Percentiles rank a stretch among this genome's conserved stretches.
Evolutionary conservation across 2,113 vertebrate species (phyloP).

Genomic region (Platysternon megacephalum): DNA sequence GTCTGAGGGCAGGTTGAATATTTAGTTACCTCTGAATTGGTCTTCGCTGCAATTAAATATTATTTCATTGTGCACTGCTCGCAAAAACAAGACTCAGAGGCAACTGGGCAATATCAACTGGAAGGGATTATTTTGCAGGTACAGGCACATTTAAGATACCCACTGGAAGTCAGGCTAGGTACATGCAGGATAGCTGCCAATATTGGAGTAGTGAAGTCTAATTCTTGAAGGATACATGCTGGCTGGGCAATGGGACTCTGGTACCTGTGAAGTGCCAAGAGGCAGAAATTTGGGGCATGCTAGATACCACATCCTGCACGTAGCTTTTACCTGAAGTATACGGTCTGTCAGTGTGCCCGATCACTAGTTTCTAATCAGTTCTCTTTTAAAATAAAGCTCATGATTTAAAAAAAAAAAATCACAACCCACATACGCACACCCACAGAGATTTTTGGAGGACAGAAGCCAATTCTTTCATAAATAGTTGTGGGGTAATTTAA

Average conservation of each 20-base stretch:
- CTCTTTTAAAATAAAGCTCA: background rate
- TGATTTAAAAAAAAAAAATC: background rate
- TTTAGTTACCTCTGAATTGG: background rate
- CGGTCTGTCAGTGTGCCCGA: background rate
- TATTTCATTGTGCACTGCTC: background rate
- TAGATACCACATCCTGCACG: background rate
- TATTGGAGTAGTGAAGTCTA: background rate
- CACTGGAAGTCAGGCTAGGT: background rate
- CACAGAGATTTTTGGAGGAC: background rate
- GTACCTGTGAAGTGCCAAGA: background rate
- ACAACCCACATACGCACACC: background rate
- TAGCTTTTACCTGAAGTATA: background rate
- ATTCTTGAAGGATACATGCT: background rate
- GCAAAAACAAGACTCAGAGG: background rate
- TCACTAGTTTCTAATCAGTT: no score
- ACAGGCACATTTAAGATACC: background rate
- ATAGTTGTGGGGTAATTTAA: background rate
- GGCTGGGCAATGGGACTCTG: no score
- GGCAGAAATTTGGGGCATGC: accelerated
- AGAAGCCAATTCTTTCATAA: background rate
- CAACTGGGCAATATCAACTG: background rate
- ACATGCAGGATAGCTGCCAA: background rate
- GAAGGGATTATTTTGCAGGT: background rate
- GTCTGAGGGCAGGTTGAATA: background rate
- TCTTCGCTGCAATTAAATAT: background rate